Base-by-base conservation (phyloP, 2,797 vertebrate genomes). In the Mormyrops attenuatus region DNA sequence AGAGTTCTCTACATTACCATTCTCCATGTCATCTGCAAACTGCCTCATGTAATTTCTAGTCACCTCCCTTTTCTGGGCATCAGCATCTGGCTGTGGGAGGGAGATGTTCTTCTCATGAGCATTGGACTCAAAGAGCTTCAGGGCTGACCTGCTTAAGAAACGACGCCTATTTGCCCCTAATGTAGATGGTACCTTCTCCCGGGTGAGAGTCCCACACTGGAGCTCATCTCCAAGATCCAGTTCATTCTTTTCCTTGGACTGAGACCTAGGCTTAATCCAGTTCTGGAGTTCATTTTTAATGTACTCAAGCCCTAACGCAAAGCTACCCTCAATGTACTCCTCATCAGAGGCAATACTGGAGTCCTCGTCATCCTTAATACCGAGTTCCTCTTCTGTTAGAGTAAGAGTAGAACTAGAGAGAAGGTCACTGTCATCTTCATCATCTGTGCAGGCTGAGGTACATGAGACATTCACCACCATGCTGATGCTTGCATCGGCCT, bases 391-490 rank as follows among this genome's bases (percentile, higher is more conserved):
- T 94, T 99, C 98, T 0, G 98, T 99, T 91, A 99, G 96, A 0
- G 98, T 99, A 89, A 99, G 97, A 0, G 98, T 99, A 85, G 98
- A 99, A 93, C 98, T 99, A 34, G 98, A 99, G 90, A 99, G 96
- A 85, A 99, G 97, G 94, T 99, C 98, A 73, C 98, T 98, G 92
- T 99, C 97, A 57, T 99, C 98, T 93, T 99, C 98, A 1, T 97
- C 95, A 73, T 99, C 99, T 0, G 99, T 99, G 91, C 98, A 98
- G 6, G 97, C 97, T 38, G 98, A 99, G 11, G 97, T 97, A 90
- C 97, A 98, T 17, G 98, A 99, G 89, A 99, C 97, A 22, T 99
- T 99, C 69, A 99, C 99, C 89, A 99, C 97, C 97, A 99, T 98
- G 94, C 99, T 99, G 93, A 99, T 92, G 89, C 97, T 99, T 44